These are phyloP conservation scores for Augiades crinisus DNA, from an alignment of 2,888 invertebrate genomes.

Conservation along the genomic window DNA sequence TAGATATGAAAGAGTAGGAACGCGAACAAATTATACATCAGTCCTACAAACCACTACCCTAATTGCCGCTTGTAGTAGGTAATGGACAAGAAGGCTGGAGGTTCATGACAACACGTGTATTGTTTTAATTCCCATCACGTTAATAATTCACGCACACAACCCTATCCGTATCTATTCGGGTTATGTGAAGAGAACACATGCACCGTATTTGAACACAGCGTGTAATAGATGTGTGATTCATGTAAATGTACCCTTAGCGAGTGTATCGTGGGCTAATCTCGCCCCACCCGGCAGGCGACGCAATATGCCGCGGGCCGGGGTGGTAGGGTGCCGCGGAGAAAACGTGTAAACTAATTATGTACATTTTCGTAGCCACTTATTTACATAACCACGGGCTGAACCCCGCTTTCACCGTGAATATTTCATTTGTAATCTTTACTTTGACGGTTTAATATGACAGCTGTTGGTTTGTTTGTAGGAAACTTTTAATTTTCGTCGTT, in stretches of 20 bases:
- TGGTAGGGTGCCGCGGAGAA: slow-evolving; percentile 61
- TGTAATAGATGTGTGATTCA: slow-evolving; percentile 75
- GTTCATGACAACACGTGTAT: slow-evolving; percentile 24
- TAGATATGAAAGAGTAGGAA: slow-evolving; percentile 1
- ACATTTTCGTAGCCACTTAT: slow-evolving; percentile 81
- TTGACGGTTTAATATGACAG: slow-evolving; percentile 80
- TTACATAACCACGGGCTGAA: slow-evolving; percentile 78
- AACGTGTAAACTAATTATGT: slow-evolving; percentile 82
- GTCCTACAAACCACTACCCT: neutral
- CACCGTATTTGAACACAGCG: slow-evolving; percentile 61
- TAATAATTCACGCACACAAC: slow-evolving; percentile 53
- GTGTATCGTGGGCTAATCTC: slow-evolving; percentile 71
- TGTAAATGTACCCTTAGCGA: slow-evolving; percentile 76
- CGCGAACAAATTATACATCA: slow-evolving; percentile 8
- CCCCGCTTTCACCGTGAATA: slow-evolving; percentile 81
- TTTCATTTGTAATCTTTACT: slow-evolving; percentile 80
- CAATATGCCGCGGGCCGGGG: slow-evolving; percentile 63
- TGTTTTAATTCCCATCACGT: slow-evolving; percentile 39
- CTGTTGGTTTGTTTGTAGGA: slow-evolving; percentile 77
- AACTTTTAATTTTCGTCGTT: slow-evolving; percentile 78
- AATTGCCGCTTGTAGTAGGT: slow-evolving; percentile 7
- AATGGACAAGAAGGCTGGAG: slow-evolving; percentile 4
- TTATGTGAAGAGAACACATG: slow-evolving; percentile 73
- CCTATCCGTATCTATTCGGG: slow-evolving; percentile 63
- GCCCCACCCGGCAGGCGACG: slow-evolving; percentile 40